Evolutionary conservation across 2,888 invertebrate species (phyloP).

Genomic region (Pecten maximus): DNA sequence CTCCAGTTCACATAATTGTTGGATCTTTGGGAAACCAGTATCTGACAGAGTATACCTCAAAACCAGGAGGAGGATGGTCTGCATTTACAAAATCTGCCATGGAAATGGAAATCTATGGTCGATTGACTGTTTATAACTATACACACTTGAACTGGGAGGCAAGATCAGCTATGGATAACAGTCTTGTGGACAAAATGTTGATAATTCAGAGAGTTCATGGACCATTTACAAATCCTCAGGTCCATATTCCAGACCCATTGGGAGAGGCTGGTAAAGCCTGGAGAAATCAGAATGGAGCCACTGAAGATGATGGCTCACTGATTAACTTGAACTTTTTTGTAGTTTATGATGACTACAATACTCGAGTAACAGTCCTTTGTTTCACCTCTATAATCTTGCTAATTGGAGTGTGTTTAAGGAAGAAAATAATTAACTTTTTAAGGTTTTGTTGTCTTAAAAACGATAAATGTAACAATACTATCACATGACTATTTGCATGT

Average conservation of each 20-base stretch:
- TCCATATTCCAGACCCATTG: constrained; percentile 63
- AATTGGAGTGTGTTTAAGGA: constrained; percentile 62
- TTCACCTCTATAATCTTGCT: constrained; percentile 64
- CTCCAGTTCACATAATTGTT: constrained; percentile 74
- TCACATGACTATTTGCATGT: not conserved
- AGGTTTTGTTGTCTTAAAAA: constrained; percentile 66
- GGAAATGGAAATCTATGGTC: constrained; percentile 70
- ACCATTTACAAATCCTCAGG: constrained; percentile 63
- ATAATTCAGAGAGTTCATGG: constrained; percentile 71
- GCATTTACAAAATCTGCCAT: constrained; percentile 66
- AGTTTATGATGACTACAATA: constrained; percentile 65
- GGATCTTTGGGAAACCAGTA: constrained; percentile 74
- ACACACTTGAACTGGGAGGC: constrained; percentile 74
- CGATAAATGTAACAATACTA: constrained; percentile 58
- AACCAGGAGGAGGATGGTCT: constrained; percentile 68
- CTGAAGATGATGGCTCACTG: constrained; percentile 39
- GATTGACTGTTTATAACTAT: constrained; percentile 68
- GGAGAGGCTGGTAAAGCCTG: constrained; percentile 63
- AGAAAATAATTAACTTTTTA: constrained; percentile 63
- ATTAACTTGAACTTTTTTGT: constrained; percentile 54
- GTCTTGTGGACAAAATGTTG: constrained; percentile 69
- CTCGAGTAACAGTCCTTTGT: constrained; percentile 62
- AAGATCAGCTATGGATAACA: constrained; percentile 67
- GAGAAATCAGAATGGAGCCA: constrained; percentile 53
- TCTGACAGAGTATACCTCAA: constrained; percentile 62